Conservation (phyloP, 2,797 vertebrate species). For the Cossypha heuglini region DNA sequence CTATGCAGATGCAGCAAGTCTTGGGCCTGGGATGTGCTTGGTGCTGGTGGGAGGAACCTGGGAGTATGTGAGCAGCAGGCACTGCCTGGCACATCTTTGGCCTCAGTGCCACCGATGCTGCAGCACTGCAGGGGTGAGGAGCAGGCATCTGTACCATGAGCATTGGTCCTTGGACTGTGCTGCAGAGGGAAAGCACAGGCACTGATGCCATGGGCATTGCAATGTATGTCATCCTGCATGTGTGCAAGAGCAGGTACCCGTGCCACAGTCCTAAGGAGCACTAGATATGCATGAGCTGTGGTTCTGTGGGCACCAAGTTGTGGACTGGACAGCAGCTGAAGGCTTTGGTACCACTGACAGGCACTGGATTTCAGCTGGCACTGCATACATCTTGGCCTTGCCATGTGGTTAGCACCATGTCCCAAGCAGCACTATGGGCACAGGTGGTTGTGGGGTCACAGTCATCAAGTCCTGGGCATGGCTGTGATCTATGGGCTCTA, state of each 20-base stretch:
- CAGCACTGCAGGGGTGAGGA: neutral
- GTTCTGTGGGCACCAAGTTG: neutral
- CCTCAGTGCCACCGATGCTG: rapidly evolving
- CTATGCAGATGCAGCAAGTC: neutral
- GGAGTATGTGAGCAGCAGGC: neutral
- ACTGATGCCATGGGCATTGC: neutral
- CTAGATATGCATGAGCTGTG: neutral
- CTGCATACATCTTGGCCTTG: rapidly evolving
- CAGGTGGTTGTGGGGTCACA: rapidly evolving
- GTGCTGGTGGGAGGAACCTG: neutral
- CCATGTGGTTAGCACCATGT: rapidly evolving
- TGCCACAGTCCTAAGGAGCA: neutral
- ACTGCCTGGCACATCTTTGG: neutral
- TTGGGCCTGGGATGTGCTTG: neutral
- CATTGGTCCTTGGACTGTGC: rapidly evolving
- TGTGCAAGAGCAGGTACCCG: neutral
- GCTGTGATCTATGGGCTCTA: rapidly evolving
- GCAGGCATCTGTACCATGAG: neutral
- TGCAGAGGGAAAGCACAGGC: neutral
- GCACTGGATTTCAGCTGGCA: neutral
- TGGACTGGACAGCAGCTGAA: neutral
- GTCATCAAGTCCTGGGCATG: neutral
- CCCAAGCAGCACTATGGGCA: neutral
- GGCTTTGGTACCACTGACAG: neutral
- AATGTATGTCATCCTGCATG: neutral